Base-by-base conservation (phyloP, 2,888 invertebrate genomes). In the Conistra vaccinii region DNA sequence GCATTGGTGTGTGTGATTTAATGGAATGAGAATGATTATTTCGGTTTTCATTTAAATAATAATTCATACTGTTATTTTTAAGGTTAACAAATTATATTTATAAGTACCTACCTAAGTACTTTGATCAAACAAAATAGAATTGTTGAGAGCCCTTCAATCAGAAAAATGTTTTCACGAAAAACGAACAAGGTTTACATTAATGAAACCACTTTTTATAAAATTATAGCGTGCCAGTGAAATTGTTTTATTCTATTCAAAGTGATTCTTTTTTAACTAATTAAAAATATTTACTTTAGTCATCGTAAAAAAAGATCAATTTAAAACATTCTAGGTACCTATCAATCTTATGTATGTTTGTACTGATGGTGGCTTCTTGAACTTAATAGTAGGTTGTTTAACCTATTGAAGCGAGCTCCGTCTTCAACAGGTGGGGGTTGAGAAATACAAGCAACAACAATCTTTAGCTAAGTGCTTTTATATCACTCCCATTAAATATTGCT, bases 351-450 rank as follows among this genome's bases (percentile, higher is more conserved):
- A 48, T 32, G 17, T 51, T 29, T 45, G 23, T 20, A n/a, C 20
- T n/a, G n/a, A 20, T 65, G 39, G 45, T 42, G 23, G 32, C 10
- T 29, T 42, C 23, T 73, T 32, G 20, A 29, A 81, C 14, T 20
- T 81, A 73, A 73, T 65, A 17, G 5, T 61, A 48, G 63, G 58
- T 32, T 76, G 29, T 62, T 53, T 45, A 75, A 35, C 62, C 67
- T 78, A 76, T 63, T 53, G 62, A 17, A 62, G 5, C 39, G 35
- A 81, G 76, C 68, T 63, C 53, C 76, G 68, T 68, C 51, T 68
- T 23, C 78, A 78, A 78, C 82, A 81, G 82, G 78, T 81, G 78
- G 78, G 51, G 39, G 51, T 63, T 76, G 12, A 7, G 17, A 48
- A 58, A 62, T 48, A 32, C 29, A 53, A 73, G 5, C 53, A n/a